Base-by-base conservation (phyloP, 1,140 invertebrate genomes). In the Pseudomyrmex gracilis region DNA sequence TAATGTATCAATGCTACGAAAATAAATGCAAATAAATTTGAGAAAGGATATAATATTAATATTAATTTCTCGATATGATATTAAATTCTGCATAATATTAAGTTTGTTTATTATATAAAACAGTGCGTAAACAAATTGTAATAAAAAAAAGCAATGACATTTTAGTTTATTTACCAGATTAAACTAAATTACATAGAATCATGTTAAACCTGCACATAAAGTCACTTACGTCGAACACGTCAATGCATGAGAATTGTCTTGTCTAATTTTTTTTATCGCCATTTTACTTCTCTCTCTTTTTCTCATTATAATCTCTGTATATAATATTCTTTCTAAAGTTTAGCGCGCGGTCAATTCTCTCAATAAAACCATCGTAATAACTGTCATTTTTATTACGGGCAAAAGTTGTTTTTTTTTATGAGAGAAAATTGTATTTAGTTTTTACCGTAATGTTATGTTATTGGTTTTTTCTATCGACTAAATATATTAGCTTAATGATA, bases 171-270 rank as follows among this genome's bases (percentile, higher is more conserved):
- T 49, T 4, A 22, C 1, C 12, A 7, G 43, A 78, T 70, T 4
- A 71, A 80, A 58, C 15, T 43, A 47, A n/a, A 8, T 49, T 78
- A 47, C 22, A 64, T 64, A 51, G 73, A 60, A 10, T 17, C 45
- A 9, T 53, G 8, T 58, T 80, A 80, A 70, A 70, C 43, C 43
- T 53, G 5, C 34, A 34, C 34, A 0, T 24, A 43, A 60, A 53
- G 15, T 43, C 76, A 60, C 70, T 80, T 80, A 80, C 24, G 43
- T n/a, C 47, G 55, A 43, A 80, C 43, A 71, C 53, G 34, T 78
- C 66, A 71, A 71, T 71, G 76, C 66, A 60, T 34, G 34, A 34
- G 34, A 34, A 34, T 5, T 34, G 34, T 34, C 34, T 34, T 34
- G 34, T 34, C 34, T 7, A 34, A 34, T 34, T 5, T 34, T 34